These are phyloP conservation scores for Dynastes hyllus DNA, from an alignment of 2,888 invertebrate species.

Conservation along the genomic window DNA sequence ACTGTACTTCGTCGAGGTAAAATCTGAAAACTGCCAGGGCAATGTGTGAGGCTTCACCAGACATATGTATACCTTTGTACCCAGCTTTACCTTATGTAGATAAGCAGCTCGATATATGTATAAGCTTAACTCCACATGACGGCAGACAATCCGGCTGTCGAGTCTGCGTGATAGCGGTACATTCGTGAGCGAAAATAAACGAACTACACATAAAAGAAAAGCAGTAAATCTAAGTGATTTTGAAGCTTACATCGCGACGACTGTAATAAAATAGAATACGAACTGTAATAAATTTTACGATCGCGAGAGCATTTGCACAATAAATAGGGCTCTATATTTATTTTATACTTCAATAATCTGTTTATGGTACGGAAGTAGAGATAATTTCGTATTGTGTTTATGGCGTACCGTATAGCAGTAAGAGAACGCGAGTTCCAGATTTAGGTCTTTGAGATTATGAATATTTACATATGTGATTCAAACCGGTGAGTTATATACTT, in stretches of 20 bases:
- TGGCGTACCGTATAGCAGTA: too few relatives aligned
- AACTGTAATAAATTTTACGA: constrained; percentile 5
- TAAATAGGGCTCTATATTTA: neutral
- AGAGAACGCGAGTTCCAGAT: too few relatives aligned
- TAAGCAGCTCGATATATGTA: neutral
- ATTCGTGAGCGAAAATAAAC: neutral
- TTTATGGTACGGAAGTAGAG: neutral
- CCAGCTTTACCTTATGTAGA: neutral
- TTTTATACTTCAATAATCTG: neutral
- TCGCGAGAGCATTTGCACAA: constrained; percentile 5
- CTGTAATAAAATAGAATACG: neutral
- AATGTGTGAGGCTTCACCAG: constrained; percentile 8
- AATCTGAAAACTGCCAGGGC: constrained; percentile 19
- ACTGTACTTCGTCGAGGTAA: constrained; percentile 30
- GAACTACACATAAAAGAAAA: constrained; percentile 4
- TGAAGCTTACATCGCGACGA: neutral
- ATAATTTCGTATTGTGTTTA: neutral
- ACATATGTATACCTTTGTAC: neutral
- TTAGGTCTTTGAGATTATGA: too few relatives aligned
- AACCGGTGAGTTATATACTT: too few relatives aligned
- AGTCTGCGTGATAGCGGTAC: constrained; percentile 2
- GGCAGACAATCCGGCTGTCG: constrained; percentile 10
- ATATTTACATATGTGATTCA: too few relatives aligned
- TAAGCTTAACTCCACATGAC: constrained; percentile 15
- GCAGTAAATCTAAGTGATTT: constrained; percentile 9